Base-by-base conservation (phyloP, 2,113 vertebrate species). In the Oenanthe melanoleuca region DNA sequence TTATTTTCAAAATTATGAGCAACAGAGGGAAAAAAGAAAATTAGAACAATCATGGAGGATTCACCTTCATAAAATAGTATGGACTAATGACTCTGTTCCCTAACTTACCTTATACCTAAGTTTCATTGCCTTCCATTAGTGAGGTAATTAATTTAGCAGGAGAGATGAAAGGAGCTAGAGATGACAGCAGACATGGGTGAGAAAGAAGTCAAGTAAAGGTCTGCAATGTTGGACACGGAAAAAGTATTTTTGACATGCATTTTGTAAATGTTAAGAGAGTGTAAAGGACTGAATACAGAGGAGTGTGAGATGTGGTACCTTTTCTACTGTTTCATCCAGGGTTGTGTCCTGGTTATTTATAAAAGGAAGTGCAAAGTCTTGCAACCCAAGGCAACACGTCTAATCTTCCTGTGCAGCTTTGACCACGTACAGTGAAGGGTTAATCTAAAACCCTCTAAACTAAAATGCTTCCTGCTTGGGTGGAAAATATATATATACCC, bases 131-230 rank as follows among this genome's bases (percentile, higher is more conserved):
- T 91, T 92, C 57, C 11, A 33, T 88, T 93, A 81, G 56, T 74
- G 53, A 78, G 31, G 82, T 88, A 92, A 95, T 94, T 95, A 86
- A 96, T 92, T 92, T 90, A 93, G 60, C 67, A 42, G 49, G 23
- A 80, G 53, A 90, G 70, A 42, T 57, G 28, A 94, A 92, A 97
- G 56, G 31, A 86, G 34, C 26, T 81, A 34, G 71, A 92, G 56
- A 70, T 90, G 67, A 93, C 80, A 86, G 85, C 40, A 92, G 56
- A 40, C 60, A 56, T 49, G 59, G 66, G 63, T 88, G 74, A 93
- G 63, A 88, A 92, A 89, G 63, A 61, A 93, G 78, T 86, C 80
- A 81, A 60, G 37, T 82, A 60, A 52, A 80, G 33, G 50, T 77
- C 85, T 92, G 56, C 38, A 80, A 66, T 14, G 38, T 67, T 77